Evolutionary conservation across 2,797 vertebrate genomes (phyloP).

Genomic region (Antrozous pallidus): DNA sequence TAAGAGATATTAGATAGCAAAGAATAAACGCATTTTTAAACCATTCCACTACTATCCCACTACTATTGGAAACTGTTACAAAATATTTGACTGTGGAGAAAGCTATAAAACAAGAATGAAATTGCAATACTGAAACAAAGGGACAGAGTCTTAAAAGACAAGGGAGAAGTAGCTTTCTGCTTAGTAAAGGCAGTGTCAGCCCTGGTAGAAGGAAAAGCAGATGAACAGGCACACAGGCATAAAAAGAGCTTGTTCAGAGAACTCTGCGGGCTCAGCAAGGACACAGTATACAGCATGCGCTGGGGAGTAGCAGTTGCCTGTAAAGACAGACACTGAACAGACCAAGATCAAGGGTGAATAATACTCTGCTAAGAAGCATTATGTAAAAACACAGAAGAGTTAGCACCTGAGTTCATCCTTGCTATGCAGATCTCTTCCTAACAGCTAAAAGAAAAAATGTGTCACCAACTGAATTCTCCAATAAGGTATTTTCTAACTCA

Average conservation of each 20-base stretch:
- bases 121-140: not conserved
- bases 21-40: slow-evolving; percentile 9
- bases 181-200: not conserved
- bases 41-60: not conserved
- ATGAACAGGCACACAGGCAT: not conserved
- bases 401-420: not conserved
- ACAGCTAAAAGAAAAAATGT: not conserved
- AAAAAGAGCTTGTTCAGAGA: not conserved
- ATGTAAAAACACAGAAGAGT: not conserved
- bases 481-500: not conserved
- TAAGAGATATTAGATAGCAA: not conserved
- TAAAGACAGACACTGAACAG: not conserved
- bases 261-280: not conserved
- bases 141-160: not conserved
- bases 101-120: not conserved
- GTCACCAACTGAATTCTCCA: not conserved
- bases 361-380: not conserved
- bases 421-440: not conserved
- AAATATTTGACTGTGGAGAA: slow-evolving; percentile 22
- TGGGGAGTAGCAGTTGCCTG: not conserved
- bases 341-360: not conserved
- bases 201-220: not conserved
- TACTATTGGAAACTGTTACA: not conserved
- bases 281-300: not conserved
- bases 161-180: not conserved